Evolutionary conservation across 2,113 vertebrate species (phyloP).

Genomic region (Labeo rohita): DNA sequence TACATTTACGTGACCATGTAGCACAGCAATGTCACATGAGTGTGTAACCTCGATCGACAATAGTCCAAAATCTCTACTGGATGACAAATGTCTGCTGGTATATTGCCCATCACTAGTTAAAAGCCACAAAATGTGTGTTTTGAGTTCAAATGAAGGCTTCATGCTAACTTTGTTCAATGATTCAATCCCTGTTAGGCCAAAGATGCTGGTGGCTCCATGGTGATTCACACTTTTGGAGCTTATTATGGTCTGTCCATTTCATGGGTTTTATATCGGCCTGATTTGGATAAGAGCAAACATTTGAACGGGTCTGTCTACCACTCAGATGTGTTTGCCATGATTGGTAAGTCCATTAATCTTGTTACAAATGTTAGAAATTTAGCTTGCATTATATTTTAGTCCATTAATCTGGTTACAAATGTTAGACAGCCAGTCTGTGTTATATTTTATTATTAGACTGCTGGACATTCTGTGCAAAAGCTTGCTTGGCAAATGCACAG

Average conservation of each 20-base stretch:
- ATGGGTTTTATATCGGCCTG: slow-evolving; percentile 88
- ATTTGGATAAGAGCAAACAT: slow-evolving; percentile 83
- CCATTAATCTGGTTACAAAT: neutral
- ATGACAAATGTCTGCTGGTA: no score
- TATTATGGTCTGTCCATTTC: slow-evolving; percentile 94
- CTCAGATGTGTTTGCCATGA: slow-evolving; percentile 94
- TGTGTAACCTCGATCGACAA: no score
- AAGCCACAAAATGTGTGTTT: neutral
- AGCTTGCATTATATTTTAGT: neutral
- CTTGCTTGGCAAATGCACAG: neutral
- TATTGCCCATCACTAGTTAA: neutral
- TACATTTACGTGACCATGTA: no score
- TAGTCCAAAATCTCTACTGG: no score
- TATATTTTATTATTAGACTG: neutral
- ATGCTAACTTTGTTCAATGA: slow-evolving; percentile 6
- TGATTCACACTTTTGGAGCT: slow-evolving; percentile 93
- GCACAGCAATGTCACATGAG: no score
- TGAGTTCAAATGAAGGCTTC: neutral
- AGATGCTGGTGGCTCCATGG: slow-evolving; percentile 97
- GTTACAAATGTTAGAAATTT: neutral
- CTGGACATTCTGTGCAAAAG: neutral
- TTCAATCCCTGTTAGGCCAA: slow-evolving; percentile 76
- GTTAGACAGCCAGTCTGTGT: neutral
- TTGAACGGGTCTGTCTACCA: slow-evolving; percentile 85
- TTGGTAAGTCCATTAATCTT: slow-evolving; percentile 78